These are phyloP conservation scores for Scaptomyza graminum DNA, from an alignment of 1,140 invertebrate species.

Conservation along the genomic window DNA sequence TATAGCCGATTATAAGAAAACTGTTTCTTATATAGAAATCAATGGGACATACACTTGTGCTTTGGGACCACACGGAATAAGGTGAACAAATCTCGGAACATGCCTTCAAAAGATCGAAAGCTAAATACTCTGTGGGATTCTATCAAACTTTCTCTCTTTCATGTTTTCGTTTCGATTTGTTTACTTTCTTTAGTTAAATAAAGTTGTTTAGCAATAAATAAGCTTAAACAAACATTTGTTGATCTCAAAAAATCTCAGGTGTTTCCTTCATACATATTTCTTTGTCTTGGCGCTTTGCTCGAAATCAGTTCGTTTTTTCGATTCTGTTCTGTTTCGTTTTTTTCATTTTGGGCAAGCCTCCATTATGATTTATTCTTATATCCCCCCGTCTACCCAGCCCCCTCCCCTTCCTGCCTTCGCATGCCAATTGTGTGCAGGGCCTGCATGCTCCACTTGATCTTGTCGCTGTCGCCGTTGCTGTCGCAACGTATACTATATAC, in stretches of 20 bases:
- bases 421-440: conserved; percentile 49
- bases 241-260: conserved; percentile 32
- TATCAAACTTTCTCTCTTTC: no score
- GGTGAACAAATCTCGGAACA: neutral
- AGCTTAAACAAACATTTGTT: neutral
- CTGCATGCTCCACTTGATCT: conserved; percentile 74
- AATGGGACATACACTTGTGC: neutral
- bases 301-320: conserved; percentile 2
- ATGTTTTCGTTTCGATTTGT: conserved; percentile 34
- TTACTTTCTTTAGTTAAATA: conserved; percentile 32
- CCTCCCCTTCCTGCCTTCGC: conserved; percentile 12
- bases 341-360: conserved; percentile 29
- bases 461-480: conserved; percentile 38
- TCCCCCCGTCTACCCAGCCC: neutral
- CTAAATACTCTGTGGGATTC: neutral
- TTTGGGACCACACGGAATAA: neutral
- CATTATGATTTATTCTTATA: conserved; percentile 13
- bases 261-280: conserved; percentile 17
- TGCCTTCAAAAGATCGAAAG: no score
- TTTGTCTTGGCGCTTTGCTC: neutral
- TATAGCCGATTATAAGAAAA: conserved; percentile 23
- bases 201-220: conserved; percentile 38
- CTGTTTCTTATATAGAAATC: neutral
- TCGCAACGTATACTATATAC: conserved; percentile 33
- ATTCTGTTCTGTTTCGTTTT: conserved; percentile 1